phyloP scores from a whole-genome alignment of 2,797 vertebrate species.

The Synaphobranchus kaupii region DNA sequence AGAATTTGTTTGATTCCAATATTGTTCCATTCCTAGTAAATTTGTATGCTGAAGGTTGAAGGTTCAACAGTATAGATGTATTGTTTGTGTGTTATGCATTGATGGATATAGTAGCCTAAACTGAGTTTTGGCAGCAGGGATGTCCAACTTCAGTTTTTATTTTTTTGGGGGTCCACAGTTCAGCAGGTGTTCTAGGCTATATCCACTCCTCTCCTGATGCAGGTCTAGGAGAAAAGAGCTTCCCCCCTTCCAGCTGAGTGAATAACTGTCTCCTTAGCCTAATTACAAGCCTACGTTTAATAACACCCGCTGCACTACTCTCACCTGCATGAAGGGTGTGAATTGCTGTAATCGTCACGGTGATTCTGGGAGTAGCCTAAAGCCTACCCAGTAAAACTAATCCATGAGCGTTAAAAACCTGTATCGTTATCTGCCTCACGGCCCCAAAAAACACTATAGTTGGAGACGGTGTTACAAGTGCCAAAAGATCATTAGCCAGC shows the following conservation, averaged over 20 bases:
- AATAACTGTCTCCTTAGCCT: neutral
- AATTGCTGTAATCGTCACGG: neutral
- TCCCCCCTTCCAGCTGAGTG: neutral
- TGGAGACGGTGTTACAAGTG: neutral
- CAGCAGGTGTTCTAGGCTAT: neutral
- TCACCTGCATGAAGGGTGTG: slow-evolving; percentile 1
- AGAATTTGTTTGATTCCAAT: too few species aligned
- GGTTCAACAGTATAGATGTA: too few species aligned
- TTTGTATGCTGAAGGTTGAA: too few species aligned
- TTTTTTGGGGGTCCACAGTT: neutral
- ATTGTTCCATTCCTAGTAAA: too few species aligned
- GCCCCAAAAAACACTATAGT: neutral
- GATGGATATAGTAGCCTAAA: neutral
- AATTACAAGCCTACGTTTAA: neutral
- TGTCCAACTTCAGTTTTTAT: neutral
- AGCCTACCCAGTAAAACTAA: neutral
- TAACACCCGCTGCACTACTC: neutral
- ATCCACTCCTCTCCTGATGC: neutral
- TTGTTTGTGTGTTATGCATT: too few species aligned
- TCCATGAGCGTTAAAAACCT: neutral
- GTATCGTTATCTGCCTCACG: neutral
- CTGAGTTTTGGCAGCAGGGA: neutral
- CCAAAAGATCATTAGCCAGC: neutral
- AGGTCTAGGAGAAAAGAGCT: neutral
- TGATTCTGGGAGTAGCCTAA: neutral